Conservation (phyloP, 1,140 invertebrate genomes). For the Lerema accius region DNA sequence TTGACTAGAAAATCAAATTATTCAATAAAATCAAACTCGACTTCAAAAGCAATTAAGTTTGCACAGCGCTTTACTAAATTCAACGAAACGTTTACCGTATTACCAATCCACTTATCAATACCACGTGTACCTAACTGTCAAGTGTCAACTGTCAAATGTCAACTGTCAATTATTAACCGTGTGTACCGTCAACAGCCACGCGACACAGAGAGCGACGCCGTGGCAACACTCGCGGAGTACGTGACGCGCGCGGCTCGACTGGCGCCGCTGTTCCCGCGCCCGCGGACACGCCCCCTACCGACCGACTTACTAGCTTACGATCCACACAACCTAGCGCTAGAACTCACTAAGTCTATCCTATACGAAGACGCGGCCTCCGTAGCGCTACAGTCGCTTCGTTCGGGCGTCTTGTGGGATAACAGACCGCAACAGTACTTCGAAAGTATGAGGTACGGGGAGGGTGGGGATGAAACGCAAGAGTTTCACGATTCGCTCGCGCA, state of each 20-base stretch:
- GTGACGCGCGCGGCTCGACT: conserved; percentile 58
- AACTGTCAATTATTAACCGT: background rate
- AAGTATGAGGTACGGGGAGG: conserved; percentile 66
- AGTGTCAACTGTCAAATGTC: no score
- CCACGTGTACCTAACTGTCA: no score
- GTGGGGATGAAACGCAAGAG: conserved; percentile 49
- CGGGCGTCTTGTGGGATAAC: conserved; percentile 69
- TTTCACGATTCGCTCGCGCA: conserved; percentile 72
- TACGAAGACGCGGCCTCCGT: conserved; percentile 60
- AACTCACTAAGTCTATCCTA: conserved; percentile 59
- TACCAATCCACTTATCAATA: no score
- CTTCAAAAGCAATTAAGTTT: no score
- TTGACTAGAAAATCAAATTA: no score
- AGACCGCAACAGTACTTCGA: conserved; percentile 76
- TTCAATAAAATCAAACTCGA: no score
- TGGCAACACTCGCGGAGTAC: conserved; percentile 58
- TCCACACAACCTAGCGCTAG: conserved; percentile 61
- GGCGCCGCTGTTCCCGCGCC: conserved; percentile 50
- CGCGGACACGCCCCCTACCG: conserved; percentile 38
- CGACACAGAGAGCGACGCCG: conserved; percentile 13
- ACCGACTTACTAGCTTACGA: conserved; percentile 46
- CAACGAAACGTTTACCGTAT: no score
- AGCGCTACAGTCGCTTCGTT: conserved; percentile 50
- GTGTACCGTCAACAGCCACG: conserved; percentile 14
- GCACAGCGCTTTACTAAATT: no score